Evolutionary conservation across 2,797 vertebrate genomes (phyloP).

Genomic region (Pelochelys cantorii): DNA sequence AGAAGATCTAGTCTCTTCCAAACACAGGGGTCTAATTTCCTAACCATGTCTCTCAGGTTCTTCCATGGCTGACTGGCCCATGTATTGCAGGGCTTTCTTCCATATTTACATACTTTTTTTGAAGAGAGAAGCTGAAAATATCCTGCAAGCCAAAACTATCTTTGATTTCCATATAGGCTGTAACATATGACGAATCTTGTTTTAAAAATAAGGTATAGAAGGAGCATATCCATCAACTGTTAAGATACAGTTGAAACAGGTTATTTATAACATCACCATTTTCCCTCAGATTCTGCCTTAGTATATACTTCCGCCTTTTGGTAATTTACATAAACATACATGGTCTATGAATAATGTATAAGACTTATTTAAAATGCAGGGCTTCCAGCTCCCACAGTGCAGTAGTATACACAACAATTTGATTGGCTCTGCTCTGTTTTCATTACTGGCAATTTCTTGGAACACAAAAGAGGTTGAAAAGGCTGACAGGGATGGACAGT

Average conservation of each 20-base stretch:
- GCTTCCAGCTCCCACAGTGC: conserved; percentile 74
- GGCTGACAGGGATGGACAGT: conserved; percentile 76
- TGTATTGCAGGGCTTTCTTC: conserved; percentile 26
- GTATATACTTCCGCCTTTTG: conserved; percentile 62
- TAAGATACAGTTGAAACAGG: conserved; percentile 54
- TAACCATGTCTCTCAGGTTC: neutral
- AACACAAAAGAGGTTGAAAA: conserved; percentile 77
- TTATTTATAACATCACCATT: conserved; percentile 69
- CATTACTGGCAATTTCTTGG: conserved; percentile 80
- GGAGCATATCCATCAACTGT: conserved; percentile 19
- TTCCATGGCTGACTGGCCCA: conserved; percentile 40
- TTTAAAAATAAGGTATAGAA: conserved; percentile 41
- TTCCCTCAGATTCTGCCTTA: conserved; percentile 71
- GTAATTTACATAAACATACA: conserved; percentile 81
- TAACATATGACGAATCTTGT: conserved; percentile 17
- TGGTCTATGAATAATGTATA: conserved; percentile 78
- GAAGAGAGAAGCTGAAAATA: conserved; percentile 46
- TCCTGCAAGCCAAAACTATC: conserved; percentile 35
- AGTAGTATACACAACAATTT: conserved; percentile 75
- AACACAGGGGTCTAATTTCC: neutral
- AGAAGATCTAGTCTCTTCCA: neutral
- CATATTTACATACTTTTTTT: conserved; percentile 20
- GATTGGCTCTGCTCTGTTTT: conserved; percentile 80
- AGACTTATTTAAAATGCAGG: conserved; percentile 75
- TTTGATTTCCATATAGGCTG: conserved; percentile 43